Evolutionary conservation across 1,140 invertebrate species (phyloP).

Genomic region (Aphelinus certus): DNA sequence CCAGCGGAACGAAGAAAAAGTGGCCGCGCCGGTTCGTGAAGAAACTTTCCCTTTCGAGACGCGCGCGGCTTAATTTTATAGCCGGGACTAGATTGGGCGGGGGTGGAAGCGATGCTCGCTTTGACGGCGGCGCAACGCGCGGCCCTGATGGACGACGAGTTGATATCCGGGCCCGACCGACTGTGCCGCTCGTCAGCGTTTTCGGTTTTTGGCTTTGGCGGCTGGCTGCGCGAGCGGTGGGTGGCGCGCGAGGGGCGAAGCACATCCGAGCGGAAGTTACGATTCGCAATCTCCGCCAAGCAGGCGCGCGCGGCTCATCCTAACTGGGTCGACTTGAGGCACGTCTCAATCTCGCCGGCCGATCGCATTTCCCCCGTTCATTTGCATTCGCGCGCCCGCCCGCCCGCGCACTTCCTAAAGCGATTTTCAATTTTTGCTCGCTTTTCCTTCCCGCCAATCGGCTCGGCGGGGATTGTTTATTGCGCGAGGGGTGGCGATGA

Average conservation of each 20-base stretch:
- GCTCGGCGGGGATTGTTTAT: slow-evolving; percentile 22
- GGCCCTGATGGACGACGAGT: background rate
- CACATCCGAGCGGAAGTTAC: slow-evolving; percentile 47
- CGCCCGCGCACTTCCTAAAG: slow-evolving; percentile 7
- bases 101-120: too few species aligned
- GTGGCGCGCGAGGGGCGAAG: slow-evolving; percentile 5
- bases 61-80: slow-evolving; percentile 23
- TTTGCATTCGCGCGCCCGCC: slow-evolving; percentile 31
- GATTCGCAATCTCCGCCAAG: slow-evolving; percentile 49
- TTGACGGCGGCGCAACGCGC: background rate
- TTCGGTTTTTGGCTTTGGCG: background rate
- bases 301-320: slow-evolving; percentile 10
- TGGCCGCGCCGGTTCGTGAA: too few species aligned
- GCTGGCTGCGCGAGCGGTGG: too few species aligned
- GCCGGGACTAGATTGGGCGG: background rate
- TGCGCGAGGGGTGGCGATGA: background rate
- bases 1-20: background rate
- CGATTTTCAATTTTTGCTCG: slow-evolving; percentile 10
- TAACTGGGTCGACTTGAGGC: slow-evolving; percentile 33
- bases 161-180: background rate
- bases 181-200: slow-evolving; percentile 9
- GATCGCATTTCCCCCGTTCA: slow-evolving; percentile 37
- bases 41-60: background rate
- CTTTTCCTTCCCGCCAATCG: background rate
- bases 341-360: slow-evolving; percentile 32